Evolutionary conservation across 2,888 invertebrate genomes (phyloP).

Genomic region (Dendrolimus pini): DNA sequence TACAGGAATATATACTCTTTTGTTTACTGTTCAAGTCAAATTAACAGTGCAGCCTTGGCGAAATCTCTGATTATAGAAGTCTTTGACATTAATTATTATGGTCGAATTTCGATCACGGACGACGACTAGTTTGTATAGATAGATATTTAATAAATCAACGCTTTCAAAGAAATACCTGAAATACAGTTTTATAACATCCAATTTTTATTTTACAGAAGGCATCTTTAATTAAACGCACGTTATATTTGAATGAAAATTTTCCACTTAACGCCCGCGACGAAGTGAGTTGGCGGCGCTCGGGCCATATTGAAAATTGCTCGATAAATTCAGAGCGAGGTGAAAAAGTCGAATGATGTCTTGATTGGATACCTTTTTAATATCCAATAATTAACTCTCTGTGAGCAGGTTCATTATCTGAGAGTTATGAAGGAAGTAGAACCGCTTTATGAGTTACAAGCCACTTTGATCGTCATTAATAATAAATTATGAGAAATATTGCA

Average conservation of each 20-base stretch:
- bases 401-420: neutral
- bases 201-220: neutral
- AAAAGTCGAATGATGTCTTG: neutral
- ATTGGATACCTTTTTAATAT: neutral
- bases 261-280: neutral
- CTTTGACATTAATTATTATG: too few species aligned
- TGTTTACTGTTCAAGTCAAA: too few species aligned
- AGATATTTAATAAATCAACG: neutral
- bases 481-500: too few species aligned
- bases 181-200: too few species aligned
- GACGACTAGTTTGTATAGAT: too few species aligned
- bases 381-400: neutral
- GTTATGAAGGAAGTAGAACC: too few species aligned
- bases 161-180: neutral
- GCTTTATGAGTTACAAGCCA: too few species aligned
- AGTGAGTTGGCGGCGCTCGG: neutral
- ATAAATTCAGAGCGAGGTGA: neutral
- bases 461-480: too few species aligned
- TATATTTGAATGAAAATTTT: neutral
- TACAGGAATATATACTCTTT: too few species aligned
- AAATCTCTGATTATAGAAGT: too few species aligned
- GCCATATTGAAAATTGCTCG: neutral
- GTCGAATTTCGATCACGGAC: too few species aligned
- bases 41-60: too few species aligned
- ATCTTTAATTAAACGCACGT: neutral